Evolutionary conservation across 2,113 vertebrate genomes (phyloP), one percentile per base, ranked within the genome.

Genomic region (Nothobranchius kuhntae): DNA sequence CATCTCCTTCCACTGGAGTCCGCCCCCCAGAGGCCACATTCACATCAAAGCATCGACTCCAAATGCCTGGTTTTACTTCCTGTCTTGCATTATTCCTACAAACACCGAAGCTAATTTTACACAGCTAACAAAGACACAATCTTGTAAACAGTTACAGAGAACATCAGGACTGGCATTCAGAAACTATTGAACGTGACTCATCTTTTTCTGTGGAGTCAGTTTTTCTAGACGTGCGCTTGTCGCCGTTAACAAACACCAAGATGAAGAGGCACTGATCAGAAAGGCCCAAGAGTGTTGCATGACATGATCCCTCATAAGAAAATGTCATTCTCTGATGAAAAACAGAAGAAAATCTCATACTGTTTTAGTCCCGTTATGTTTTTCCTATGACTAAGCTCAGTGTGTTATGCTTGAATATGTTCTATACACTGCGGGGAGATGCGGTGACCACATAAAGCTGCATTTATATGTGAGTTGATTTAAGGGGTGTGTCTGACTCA

Each of bases 401-500:
- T 58, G 36, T 6, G 4, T 51, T 9, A 14, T 44, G 14, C 30
- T 13, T 55, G 38, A 46, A 53, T 52, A 12, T 57, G 30, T 10
- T 30, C n/a, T 51, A 3, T 14, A 61, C 42, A 14, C 9, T 17
- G 7, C 38, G 61, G n/a, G 12, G 44, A 44, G 50, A 56, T 13
- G 50, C 15, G 69, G 35, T 9, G 17, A 24, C 35, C 3, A 58
- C 30, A 54, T 55, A 10, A 9, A 60, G 61, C 2, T 69, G 35
- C 53, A 24, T 65, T 42, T 55, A 9, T 52, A 7, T 56, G 44
- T 52, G 21, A 46, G 38, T 61, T 46, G 74, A 51, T 78, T 35
- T 59, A 21, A 15, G 36, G 17, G 21, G 40, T 44, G 55, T 73
- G 45, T 62, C 26, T 2, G 3, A 91, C 94, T 95, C 92, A 96